Conservation (phyloP, 2,113 vertebrate genomes). For the Sylvilagus bachmani region DNA sequence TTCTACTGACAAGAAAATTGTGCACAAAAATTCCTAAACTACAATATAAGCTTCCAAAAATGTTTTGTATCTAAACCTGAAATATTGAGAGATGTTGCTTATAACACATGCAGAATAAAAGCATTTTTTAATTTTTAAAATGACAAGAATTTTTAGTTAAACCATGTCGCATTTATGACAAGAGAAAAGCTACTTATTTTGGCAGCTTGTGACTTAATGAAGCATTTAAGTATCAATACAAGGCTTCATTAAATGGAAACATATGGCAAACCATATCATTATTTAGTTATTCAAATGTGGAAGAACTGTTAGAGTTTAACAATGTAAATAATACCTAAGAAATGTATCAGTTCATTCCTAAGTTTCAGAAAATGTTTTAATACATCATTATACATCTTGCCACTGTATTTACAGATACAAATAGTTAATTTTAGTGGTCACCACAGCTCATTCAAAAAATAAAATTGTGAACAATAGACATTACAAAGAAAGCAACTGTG, state of each 20-base stretch:
- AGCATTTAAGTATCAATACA: slow-evolving; percentile 87
- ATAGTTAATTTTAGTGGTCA: slow-evolving; percentile 64
- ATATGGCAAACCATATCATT: slow-evolving; percentile 84
- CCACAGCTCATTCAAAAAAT: slow-evolving; percentile 51
- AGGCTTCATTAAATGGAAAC: slow-evolving; percentile 85
- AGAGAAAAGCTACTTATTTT: slow-evolving; percentile 87
- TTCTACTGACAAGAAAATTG: slow-evolving; percentile 85
- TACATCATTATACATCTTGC: slow-evolving; percentile 72
- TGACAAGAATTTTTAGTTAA: slow-evolving; percentile 85
- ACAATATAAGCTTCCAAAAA: slow-evolving; percentile 83
- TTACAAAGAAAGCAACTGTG: not conserved
- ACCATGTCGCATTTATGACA: slow-evolving; percentile 87
- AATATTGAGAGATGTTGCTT: slow-evolving; percentile 82
- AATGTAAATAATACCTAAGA: slow-evolving; percentile 82
- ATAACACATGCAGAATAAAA: slow-evolving; percentile 84
- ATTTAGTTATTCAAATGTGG: slow-evolving; percentile 87
- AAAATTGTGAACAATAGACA: slow-evolving; percentile 24
- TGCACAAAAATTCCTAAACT: slow-evolving; percentile 82
- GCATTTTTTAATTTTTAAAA: slow-evolving; percentile 86
- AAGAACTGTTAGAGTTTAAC: slow-evolving; percentile 81
- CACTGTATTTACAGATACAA: slow-evolving; percentile 69
- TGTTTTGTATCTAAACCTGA: slow-evolving; percentile 80
- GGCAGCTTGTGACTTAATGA: slow-evolving; percentile 86
- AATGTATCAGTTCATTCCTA: slow-evolving; percentile 79
- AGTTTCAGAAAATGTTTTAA: slow-evolving; percentile 84